These are phyloP conservation scores for Acanthococcus lagerstroemiae DNA, from an alignment of 2,888 invertebrate genomes.

Conservation along the genomic window DNA sequence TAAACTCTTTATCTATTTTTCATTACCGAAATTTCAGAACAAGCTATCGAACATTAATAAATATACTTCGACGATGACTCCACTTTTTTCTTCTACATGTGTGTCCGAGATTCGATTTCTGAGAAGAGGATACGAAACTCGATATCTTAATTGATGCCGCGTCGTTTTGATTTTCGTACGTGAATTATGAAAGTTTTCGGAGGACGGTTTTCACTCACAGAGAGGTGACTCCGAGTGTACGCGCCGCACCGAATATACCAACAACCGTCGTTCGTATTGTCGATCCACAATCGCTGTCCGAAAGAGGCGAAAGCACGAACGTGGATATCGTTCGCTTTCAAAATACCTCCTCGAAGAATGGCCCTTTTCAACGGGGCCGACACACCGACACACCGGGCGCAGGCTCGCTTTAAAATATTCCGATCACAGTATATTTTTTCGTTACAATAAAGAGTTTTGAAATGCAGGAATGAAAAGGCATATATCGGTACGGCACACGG, in stretches of 20 bases:
- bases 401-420: background rate
- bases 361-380: background rate
- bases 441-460: background rate
- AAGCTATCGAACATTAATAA: no score
- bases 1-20: background rate
- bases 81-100: no score
- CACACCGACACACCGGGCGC: no score
- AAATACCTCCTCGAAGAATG: background rate
- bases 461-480: background rate
- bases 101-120: no score
- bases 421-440: background rate
- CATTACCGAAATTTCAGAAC: background rate
- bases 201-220: background rate
- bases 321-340: background rate
- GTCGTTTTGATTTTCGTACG: background rate
- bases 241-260: no score
- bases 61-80: no score
- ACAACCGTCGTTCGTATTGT: no score
- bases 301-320: no score
- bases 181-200: background rate
- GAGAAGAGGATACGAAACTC: no score
- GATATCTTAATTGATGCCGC: background rate
- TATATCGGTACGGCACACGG: no score
- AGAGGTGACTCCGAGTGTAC: no score
- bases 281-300: no score